Evolutionary conservation across 2,113 vertebrate genomes (phyloP), one percentile per base, ranked within the genome.

Genomic region (Dipodomys ordii): DNA sequence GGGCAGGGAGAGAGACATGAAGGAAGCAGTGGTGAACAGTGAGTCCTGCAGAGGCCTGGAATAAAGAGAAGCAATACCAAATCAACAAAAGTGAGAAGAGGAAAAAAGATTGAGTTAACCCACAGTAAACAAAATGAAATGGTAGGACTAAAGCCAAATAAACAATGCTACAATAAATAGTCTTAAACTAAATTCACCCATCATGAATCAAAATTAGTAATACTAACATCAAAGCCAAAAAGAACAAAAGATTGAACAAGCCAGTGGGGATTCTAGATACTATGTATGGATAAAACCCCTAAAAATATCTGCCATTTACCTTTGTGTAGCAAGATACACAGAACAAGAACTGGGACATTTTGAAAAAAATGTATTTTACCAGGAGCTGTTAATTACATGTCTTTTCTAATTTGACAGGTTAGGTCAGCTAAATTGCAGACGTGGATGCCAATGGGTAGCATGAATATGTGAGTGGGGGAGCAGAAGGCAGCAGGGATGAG

Each of bases 311-410:
- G 2, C 60, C 77, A 82, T 92, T 60, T 83, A 90, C 39, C 13
- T 79, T 94, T 65, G 74, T 93, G 83, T 44, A 77, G 44, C 30
- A 73, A 62, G 83, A 94, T 73, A 62, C 2, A 39, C 39, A 60
- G 25, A 49, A 73, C 57, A 90, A 83, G 95, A 39, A 76, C 3
- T 69, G 74, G 64, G 28, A 57, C 65, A 69, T 87, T 95, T 65
- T 16, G 76, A 89, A 9, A 89, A 46, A 9, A 89, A 46, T 2
- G 5, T 53, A 84, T 28, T 39, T 19, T 57, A 35, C 12, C 44
- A 84, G 28, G 23, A 87, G 77, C 35, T 87, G 57, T 90, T 80
- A 83, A 72, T 93, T 83, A n/a, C 11, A 35, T 71, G 30, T 60
- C 30, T 81, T 85, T 88, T 67, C 64, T 93, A 62, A 57, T 64